These are phyloP conservation scores for Calypte anna DNA, from an alignment of 2,113 vertebrate genomes.

Conservation along the genomic window DNA sequence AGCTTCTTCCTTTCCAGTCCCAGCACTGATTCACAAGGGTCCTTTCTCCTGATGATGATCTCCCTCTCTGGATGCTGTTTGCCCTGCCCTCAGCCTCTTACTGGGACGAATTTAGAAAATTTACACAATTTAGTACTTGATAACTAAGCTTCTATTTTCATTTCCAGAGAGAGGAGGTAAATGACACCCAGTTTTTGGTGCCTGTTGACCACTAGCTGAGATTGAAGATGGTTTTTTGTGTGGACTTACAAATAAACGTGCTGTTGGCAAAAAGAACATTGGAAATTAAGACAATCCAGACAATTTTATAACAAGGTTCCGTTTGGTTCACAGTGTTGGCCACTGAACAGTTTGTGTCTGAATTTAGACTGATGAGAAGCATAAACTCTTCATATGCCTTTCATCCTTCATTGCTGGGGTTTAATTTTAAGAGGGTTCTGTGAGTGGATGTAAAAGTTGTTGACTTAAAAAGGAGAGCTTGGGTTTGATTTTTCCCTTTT, in stretches of 20 bases:
- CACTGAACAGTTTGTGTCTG: background rate
- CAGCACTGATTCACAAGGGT: background rate
- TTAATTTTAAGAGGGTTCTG: background rate
- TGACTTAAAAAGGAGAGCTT: background rate
- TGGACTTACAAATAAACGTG: background rate
- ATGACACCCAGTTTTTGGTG: background rate
- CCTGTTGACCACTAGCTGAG: background rate
- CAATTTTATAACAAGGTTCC: background rate
- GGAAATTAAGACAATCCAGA: background rate
- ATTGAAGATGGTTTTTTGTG: background rate
- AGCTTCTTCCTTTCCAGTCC: background rate
- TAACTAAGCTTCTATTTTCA: background rate
- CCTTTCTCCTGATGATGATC: background rate
- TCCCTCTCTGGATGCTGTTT: background rate
- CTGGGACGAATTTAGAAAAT: background rate
- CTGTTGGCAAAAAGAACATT: background rate
- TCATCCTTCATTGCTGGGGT: background rate
- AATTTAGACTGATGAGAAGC: background rate
- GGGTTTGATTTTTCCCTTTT: background rate
- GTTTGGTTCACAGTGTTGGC: background rate
- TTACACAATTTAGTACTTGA: background rate
- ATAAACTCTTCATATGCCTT: background rate
- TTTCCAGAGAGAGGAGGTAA: background rate
- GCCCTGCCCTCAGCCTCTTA: background rate
- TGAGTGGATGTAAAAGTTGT: background rate